Evolutionary conservation across 2,888 invertebrate genomes (phyloP).

Genomic region (Nephrocerus scutellatus): DNA sequence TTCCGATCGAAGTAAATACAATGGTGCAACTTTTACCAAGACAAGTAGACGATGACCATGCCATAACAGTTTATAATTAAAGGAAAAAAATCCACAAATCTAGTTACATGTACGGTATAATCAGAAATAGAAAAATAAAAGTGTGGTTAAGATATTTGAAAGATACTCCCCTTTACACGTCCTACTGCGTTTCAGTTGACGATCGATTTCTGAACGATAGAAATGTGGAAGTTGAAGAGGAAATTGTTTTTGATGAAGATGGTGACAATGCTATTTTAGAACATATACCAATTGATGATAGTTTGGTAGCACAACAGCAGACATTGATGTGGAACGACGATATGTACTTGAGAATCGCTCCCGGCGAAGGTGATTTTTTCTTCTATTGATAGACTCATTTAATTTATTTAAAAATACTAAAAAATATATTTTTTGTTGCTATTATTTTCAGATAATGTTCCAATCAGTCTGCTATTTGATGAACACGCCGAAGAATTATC

Average conservation of each 20-base stretch:
- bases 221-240: conserved; percentile 12
- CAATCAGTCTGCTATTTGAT: conserved; percentile 35
- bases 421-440: too few relatives aligned
- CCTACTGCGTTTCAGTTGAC: conserved; percentile 22
- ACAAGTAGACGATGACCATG: conserved; percentile 28
- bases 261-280: too few relatives aligned
- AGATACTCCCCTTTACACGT: conserved; percentile 17
- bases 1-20: conserved; percentile 26
- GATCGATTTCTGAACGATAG: conserved; percentile 13
- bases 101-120: conserved; percentile 25
- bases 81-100: conserved; percentile 24
- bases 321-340: conserved; percentile 28
- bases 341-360: conserved; percentile 29
- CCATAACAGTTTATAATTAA: too few relatives aligned
- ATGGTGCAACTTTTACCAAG: conserved; percentile 25
- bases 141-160: conserved; percentile 24
- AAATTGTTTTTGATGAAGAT: conserved; percentile 15
- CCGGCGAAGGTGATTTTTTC: conserved; percentile 31
- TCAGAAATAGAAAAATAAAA: conserved; percentile 24
- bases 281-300: conserved; percentile 22
- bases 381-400: too few relatives aligned
- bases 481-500: conserved; percentile 38
- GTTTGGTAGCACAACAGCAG: conserved; percentile 25
- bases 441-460: too few relatives aligned
- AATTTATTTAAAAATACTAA: too few relatives aligned